phyloP scores from a whole-genome alignment of 2,113 vertebrate genomes.

The Formicarius rufipectus region DNA sequence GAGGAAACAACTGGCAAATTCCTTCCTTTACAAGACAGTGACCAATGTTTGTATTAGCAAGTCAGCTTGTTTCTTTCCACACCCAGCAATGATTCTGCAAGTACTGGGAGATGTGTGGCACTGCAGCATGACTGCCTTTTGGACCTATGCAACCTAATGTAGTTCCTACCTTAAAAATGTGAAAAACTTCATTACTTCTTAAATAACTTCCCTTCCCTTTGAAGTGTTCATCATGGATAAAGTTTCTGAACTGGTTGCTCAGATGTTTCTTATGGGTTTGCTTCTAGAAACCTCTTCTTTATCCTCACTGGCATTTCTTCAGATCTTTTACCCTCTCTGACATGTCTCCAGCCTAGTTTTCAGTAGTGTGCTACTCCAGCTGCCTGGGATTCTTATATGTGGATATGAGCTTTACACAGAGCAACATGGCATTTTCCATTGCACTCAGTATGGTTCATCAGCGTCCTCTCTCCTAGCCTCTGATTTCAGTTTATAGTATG shows the following conservation, averaged over 20 bases:
- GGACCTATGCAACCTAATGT: neutral
- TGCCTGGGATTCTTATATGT: neutral
- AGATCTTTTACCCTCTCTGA: neutral
- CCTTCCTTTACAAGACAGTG: neutral
- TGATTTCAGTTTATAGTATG: neutral
- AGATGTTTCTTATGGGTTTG: neutral
- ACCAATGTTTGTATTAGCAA: neutral
- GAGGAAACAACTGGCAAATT: slow-evolving; percentile 22
- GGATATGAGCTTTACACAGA: neutral
- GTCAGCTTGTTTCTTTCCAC: neutral
- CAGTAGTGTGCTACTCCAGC: neutral
- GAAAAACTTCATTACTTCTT: neutral
- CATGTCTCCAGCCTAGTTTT: neutral
- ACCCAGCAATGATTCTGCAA: neutral
- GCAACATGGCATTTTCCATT: neutral
- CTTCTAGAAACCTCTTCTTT: neutral
- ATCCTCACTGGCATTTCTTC: neutral
- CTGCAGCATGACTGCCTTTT: neutral
- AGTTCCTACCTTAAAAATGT: neutral
- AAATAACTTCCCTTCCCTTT: neutral
- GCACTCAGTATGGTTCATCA: neutral
- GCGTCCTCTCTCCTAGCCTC: neutral
- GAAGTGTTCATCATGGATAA: neutral
- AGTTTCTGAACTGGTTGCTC: neutral
- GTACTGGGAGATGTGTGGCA: neutral